phyloP scores from a whole-genome alignment of 2,888 invertebrate genomes.

The Spilarctia lutea region DNA sequence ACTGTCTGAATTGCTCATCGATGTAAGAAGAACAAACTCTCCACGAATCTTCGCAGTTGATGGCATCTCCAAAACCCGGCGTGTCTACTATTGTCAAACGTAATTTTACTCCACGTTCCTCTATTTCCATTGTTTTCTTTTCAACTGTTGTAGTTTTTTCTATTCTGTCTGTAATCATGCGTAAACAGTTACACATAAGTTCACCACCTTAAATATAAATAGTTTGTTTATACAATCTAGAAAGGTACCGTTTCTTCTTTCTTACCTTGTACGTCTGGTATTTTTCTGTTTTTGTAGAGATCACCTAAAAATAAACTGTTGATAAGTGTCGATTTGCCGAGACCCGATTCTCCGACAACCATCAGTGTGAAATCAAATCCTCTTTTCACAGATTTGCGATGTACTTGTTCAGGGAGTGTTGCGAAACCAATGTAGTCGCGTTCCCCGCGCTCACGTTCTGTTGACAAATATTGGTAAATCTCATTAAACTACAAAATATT shows the following conservation, averaged over 20 bases:
- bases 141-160: slow-evolving; percentile 91
- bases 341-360: slow-evolving; percentile 97
- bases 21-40: slow-evolving; percentile 96
- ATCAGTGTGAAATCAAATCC: slow-evolving; percentile 98
- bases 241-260: background rate
- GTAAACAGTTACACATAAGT: background rate
- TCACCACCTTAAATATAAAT: slow-evolving; percentile 2
- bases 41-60: slow-evolving; percentile 98
- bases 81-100: slow-evolving; percentile 97
- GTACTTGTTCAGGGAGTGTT: slow-evolving; percentile 97
- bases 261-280: slow-evolving; percentile 90
- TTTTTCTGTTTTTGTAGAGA: slow-evolving; percentile 94
- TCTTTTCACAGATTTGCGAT: slow-evolving; percentile 97
- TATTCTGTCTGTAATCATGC: slow-evolving; percentile 83
- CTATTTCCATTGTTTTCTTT: slow-evolving; percentile 96
- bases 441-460: slow-evolving; percentile 86
- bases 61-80: slow-evolving; percentile 97
- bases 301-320: slow-evolving; percentile 98
- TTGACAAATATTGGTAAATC: slow-evolving; percentile 33
- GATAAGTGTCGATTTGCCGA: slow-evolving; percentile 97
- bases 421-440: slow-evolving; percentile 97
- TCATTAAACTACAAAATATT: background rate
- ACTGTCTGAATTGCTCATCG: slow-evolving; percentile 95
- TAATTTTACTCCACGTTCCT: slow-evolving; percentile 96
- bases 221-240: slow-evolving; percentile 12